These are phyloP conservation scores for Cactoblastis cactorum DNA, from an alignment of 2,888 invertebrate species.

Conservation along the genomic window DNA sequence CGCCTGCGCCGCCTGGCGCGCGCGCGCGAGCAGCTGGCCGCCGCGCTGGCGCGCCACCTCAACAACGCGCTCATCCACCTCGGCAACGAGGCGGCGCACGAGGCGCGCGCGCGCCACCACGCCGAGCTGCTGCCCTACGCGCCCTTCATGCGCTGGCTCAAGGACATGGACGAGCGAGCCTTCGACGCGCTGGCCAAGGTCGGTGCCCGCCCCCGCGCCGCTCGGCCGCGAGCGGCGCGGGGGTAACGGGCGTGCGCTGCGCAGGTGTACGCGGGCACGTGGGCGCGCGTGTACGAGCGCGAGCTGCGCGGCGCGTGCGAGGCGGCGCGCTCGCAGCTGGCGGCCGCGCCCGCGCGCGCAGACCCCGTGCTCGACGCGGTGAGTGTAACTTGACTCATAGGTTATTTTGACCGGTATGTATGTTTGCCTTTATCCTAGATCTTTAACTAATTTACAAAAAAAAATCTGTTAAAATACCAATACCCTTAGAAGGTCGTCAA, in stretches of 20 bases:
- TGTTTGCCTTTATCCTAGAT: too few species aligned
- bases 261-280: slow-evolving; percentile 85
- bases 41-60: slow-evolving; percentile 91
- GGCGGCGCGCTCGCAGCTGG: slow-evolving; percentile 78
- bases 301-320: slow-evolving; percentile 90
- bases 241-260: too few species aligned
- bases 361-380: slow-evolving; percentile 48
- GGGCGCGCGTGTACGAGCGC: slow-evolving; percentile 93
- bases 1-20: slow-evolving; percentile 50
- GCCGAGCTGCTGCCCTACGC: slow-evolving; percentile 92
- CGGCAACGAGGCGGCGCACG: slow-evolving; percentile 79
- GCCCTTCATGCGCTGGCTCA: slow-evolving; percentile 95
- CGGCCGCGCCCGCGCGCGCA: slow-evolving; percentile 34
- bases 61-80: slow-evolving; percentile 97
- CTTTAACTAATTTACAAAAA: too few species aligned
- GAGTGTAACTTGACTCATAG: too few species aligned
- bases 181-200: slow-evolving; percentile 89
- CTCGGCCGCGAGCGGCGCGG: too few species aligned
- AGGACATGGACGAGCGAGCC: slow-evolving; percentile 90
- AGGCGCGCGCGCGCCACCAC: slow-evolving; percentile 83
- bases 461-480: too few species aligned
- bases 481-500: too few species aligned
- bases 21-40: slow-evolving; percentile 73
- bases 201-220: background rate
- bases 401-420: too few species aligned